phyloP scores from a whole-genome alignment of 2,113 vertebrate genomes.

The Mungos mungo region DNA sequence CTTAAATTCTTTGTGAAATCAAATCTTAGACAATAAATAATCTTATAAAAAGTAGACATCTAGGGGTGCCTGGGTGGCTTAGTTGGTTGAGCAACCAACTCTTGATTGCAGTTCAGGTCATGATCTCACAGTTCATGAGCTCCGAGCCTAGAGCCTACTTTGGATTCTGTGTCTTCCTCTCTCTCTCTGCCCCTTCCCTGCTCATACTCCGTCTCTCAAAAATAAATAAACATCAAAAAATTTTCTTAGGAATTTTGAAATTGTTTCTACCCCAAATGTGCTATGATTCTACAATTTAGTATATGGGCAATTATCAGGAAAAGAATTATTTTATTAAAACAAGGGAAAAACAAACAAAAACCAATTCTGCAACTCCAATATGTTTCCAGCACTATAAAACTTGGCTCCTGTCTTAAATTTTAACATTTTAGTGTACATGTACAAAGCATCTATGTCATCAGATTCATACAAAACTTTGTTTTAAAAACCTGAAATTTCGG shows the following conservation, averaged over 20 bases:
- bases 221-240: no score
- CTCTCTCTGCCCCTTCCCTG: no score
- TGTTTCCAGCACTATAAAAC: not conserved
- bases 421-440: not conserved
- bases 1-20: constrained; percentile 26
- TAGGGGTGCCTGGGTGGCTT: not conserved
- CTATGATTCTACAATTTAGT: constrained; percentile 33
- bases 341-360: constrained; percentile 25
- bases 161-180: no score
- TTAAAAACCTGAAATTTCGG: not conserved
- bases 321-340: constrained; percentile 10
- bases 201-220: no score
- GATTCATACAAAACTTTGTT: not conserved
- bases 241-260: not conserved
- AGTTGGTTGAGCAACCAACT: no score
- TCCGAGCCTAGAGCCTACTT: no score
- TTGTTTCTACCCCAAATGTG: constrained; percentile 7
- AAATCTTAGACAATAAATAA: not conserved
- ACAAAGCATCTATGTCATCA: not conserved
- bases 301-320: not conserved
- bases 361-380: not conserved
- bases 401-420: constrained; percentile 4
- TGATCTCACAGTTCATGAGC: no score
- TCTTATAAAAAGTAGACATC: not conserved
- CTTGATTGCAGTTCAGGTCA: no score